Conservation (phyloP, 2,113 vertebrate species). For the Chaetops frenatus region DNA sequence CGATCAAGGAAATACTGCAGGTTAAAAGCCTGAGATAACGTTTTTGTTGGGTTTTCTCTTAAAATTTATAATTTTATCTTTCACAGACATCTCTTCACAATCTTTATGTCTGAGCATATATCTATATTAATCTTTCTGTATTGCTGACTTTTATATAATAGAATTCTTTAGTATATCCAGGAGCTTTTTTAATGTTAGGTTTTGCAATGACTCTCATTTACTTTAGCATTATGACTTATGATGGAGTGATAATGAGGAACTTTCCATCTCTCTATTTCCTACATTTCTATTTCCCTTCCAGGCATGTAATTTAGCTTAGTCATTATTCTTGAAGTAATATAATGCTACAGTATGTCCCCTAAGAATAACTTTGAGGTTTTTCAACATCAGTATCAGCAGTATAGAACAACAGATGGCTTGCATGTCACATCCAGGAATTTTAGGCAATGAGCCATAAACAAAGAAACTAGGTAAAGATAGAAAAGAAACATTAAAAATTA, state of each 20-base stretch:
- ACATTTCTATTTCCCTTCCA: neutral
- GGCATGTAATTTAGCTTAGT: conserved; percentile 51
- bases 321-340: conserved; percentile 50
- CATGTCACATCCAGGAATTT: conserved; percentile 1
- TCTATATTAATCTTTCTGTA: conserved; percentile 5
- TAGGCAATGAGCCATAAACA: neutral
- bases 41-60: neutral
- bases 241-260: conserved; percentile 23
- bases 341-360: conserved; percentile 29
- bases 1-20: neutral
- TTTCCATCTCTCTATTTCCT: neutral
- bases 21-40: neutral
- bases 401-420: neutral
- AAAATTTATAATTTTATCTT: neutral
- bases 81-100: neutral
- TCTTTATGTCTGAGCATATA: conserved; percentile 31
- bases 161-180: conserved; percentile 37
- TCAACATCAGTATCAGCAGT: neutral
- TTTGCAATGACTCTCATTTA: conserved; percentile 30
- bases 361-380: conserved; percentile 44
- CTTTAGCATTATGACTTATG: conserved; percentile 19
- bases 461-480: neutral
- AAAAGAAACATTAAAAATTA: neutral
- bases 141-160: conserved; percentile 24
- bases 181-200: conserved; percentile 6